Evolutionary conservation across 1,140 invertebrate genomes (phyloP).

Genomic region (Drosophila serrata): DNA sequence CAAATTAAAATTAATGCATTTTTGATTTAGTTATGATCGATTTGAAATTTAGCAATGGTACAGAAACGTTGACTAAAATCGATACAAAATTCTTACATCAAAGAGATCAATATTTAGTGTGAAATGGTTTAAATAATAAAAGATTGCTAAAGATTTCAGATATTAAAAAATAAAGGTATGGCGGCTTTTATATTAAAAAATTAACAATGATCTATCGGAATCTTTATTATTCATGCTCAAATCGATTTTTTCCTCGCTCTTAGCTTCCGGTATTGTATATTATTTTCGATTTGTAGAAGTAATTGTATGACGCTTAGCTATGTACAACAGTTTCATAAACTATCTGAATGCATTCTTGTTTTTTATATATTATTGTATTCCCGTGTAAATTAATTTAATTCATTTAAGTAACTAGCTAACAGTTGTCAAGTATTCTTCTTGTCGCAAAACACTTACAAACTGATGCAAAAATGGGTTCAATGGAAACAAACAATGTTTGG

Average conservation of each 20-base stretch:
- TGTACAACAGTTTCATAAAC: conserved; percentile 82
- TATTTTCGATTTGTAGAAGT: conserved; percentile 43
- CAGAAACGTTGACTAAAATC: no score
- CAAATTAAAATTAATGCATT: no score
- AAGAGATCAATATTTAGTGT: neutral
- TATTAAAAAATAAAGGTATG: neutral
- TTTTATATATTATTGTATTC: conserved; percentile 33
- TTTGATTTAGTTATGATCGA: no score
- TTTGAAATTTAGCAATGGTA: no score
- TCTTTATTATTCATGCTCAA: no score
- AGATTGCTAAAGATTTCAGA: neutral
- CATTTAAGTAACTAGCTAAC: conserved; percentile 83
- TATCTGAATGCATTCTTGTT: conserved; percentile 59
- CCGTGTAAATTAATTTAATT: conserved; percentile 65
- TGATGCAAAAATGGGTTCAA: conserved; percentile 59
- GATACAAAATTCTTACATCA: neutral
- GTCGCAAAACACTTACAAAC: conserved; percentile 62
- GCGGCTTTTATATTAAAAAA: neutral
- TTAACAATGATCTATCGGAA: neutral
- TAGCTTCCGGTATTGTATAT: conserved; percentile 30
- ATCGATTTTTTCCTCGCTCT: neutral
- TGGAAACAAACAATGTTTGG: conserved; percentile 65
- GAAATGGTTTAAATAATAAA: neutral
- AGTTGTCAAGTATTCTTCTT: conserved; percentile 65
- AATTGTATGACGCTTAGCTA: conserved; percentile 67